Conservation (phyloP, 2,797 vertebrate species). For the Thalassophryne amazonica region DNA sequence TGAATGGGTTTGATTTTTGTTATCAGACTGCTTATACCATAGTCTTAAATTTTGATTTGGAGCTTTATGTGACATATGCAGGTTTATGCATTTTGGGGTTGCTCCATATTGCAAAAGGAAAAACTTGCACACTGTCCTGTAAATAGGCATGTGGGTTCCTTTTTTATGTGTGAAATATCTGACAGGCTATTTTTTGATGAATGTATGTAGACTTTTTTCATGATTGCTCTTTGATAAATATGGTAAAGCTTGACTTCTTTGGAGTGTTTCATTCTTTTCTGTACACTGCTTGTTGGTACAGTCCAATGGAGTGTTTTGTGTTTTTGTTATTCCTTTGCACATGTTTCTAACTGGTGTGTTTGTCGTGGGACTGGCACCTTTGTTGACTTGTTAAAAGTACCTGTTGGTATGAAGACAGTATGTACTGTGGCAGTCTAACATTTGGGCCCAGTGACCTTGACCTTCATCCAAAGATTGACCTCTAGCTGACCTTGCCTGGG, state of each 20-base stretch:
- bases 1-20: conserved; percentile 47
- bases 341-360: too few relatives aligned
- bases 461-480: too few relatives aligned
- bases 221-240: conserved; percentile 74
- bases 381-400: too few relatives aligned
- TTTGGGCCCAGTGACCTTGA: too few relatives aligned
- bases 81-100: conserved; percentile 20
- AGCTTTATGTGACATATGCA: conserved; percentile 16
- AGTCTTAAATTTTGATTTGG: conserved; percentile 48
- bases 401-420: too few relatives aligned
- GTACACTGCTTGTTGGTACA: neutral
- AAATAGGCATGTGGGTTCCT: conserved; percentile 44
- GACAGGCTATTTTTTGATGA: conserved; percentile 68
- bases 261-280: conserved; percentile 23
- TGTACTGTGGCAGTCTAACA: too few relatives aligned
- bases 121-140: conserved; percentile 43
- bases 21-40: conserved; percentile 43
- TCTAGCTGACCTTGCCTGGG: too few relatives aligned
- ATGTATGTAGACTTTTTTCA: conserved; percentile 73
- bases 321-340: too few relatives aligned
- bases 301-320: too few relatives aligned
- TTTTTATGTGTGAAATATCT: too few relatives aligned
- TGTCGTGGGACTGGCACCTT: too few relatives aligned
- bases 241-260: conserved; percentile 50
- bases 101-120: conserved; percentile 29